Evolutionary conservation across 1,140 invertebrate genomes (phyloP), one percentile per base, ranked within the genome.

Genomic region (Drosophila orosa): DNA sequence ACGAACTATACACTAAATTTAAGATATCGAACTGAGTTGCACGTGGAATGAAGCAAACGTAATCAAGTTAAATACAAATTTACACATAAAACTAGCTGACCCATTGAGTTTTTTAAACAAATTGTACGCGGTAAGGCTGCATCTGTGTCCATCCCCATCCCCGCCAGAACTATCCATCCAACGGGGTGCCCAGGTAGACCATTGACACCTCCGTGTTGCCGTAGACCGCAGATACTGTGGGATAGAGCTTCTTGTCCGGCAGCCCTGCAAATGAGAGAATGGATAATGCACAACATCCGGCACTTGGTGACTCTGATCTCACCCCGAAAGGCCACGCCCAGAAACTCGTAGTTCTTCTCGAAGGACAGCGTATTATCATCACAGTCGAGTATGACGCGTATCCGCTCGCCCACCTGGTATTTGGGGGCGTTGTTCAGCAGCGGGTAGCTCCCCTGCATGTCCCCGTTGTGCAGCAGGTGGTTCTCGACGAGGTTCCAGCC

Each of bases 181-280:
- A 92, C 19, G 98, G 98, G 48, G 96, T 95, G 67, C 98, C 98
- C 76, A 99, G 93, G 92, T 99, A 99, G n/a, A 99, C 97, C 98
- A 99, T 99, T 25, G 98, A 99, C n/a, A 99, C 98, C 95, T 99
- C 98, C 31, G 98, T 99, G 92, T 99, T 99, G 69, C 98, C 98
- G 94, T 99, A 99, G 33, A 99, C 98, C 56, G 98, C 98, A 61
- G 98, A 99, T 65, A 99, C 97, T 67, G 98, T 97, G 62, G 98
- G 98, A 93, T 97, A 99, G 54, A 99, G 93, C 93, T 95, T 97
- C 92, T 97, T 98, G 91, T 97, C 96, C 73, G 98, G 98, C 91
- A 99, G 94, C 72, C 97, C 96, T 97, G 92, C 54, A 94, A 94
- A 37, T 69, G 78, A 54, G 60, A 54, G n/a, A 44, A 12, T 25